A percentile compares a stretch with the other conserved stretches of the same genome.
These are phyloP conservation scores for Monoplex corrugatus DNA, from an alignment of 2,888 invertebrate genomes.

Conservation along the genomic window DNA sequence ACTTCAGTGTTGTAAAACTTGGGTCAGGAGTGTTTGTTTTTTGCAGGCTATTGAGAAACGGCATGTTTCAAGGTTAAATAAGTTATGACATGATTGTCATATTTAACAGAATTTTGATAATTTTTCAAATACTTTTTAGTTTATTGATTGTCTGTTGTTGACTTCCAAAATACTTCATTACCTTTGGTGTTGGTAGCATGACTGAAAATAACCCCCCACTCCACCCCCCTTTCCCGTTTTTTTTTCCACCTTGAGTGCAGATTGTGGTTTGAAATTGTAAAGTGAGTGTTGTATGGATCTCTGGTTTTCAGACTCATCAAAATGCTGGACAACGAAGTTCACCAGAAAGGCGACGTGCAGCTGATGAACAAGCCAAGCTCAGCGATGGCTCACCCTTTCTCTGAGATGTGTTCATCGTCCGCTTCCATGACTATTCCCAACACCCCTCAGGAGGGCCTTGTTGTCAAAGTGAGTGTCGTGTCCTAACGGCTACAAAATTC, in stretches of 20 bases:
- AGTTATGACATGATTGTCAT: too few species aligned
- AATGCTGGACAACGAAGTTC: slow-evolving; percentile 73
- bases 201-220: too few species aligned
- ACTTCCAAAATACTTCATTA: not conserved
- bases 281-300: slow-evolving; percentile 4
- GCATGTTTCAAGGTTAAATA: too few species aligned
- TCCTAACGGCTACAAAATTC: too few species aligned
- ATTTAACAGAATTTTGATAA: too few species aligned
- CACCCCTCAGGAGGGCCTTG: slow-evolving; percentile 75
- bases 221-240: not conserved
- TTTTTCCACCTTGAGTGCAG: not conserved
- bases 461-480: slow-evolving; percentile 75
- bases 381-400: slow-evolving; percentile 34
- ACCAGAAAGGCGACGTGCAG: slow-evolving; percentile 66
- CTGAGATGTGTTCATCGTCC: slow-evolving; percentile 59
- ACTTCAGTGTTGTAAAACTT: too few species aligned
- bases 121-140: too few species aligned
- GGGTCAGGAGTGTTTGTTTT: not conserved
- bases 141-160: not conserved
- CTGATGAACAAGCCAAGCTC: slow-evolving; percentile 54
- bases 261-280: too few species aligned
- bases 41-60: slow-evolving; percentile 53
- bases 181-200: not conserved
- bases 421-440: slow-evolving; percentile 72
- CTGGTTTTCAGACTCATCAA: slow-evolving; percentile 48